phyloP scores from a whole-genome alignment of 2,888 invertebrate genomes.

The Epinotia ramella region DNA sequence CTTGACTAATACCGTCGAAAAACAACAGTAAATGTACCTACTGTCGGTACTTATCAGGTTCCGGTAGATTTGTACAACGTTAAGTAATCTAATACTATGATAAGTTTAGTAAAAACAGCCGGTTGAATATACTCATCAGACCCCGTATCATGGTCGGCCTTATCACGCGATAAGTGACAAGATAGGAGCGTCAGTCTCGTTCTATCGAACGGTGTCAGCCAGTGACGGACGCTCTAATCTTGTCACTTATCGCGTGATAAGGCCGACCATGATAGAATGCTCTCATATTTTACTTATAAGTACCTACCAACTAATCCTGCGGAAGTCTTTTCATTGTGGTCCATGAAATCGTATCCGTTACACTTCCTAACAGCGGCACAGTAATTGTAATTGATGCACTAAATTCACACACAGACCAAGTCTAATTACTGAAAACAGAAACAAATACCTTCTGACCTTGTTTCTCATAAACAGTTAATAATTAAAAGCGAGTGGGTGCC shows the following conservation, averaged over 20 bases:
- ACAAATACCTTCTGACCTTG: conserved; percentile 42
- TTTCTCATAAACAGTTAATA: conserved; percentile 43
- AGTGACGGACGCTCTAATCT: too few species aligned
- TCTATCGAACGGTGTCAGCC: too few species aligned
- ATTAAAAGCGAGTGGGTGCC: conserved; percentile 44
- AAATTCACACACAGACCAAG: conserved; percentile 33
- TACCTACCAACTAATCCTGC: not conserved
- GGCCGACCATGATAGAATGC: too few species aligned
- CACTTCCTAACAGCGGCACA: conserved; percentile 22
- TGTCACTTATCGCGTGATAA: too few species aligned
- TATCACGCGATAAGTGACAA: too few species aligned
- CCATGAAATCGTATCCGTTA: conserved; percentile 2
- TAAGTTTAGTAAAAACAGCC: not conserved
- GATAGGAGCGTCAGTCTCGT: too few species aligned
- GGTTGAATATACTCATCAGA: not conserved
- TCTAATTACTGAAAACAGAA: conserved; percentile 39
- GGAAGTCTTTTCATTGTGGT: not conserved
- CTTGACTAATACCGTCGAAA: too few species aligned
- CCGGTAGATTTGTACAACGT: not conserved
- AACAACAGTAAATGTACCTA: too few species aligned
- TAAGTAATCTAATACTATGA: not conserved
- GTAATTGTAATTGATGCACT: not conserved
- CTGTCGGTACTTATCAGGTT: not conserved
- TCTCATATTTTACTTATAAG: not conserved
- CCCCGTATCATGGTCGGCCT: too few species aligned